Conservation (phyloP, 2,797 vertebrate species). For the Onychomys torridus region DNA sequence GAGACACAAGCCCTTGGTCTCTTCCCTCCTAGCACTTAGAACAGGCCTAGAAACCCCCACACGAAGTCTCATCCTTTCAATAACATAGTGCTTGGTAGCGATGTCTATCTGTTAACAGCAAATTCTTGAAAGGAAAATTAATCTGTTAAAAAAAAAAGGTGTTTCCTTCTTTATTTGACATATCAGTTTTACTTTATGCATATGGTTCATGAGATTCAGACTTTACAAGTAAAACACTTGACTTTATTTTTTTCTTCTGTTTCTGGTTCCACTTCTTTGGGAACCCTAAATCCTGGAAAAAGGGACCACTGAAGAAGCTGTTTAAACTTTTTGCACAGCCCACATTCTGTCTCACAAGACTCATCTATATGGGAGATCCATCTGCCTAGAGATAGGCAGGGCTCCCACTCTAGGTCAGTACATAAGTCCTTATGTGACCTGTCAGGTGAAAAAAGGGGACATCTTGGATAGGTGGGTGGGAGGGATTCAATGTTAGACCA, state of each 20-base stretch:
- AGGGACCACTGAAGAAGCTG: not conserved
- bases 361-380: not conserved
- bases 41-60: not conserved
- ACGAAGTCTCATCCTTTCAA: not conserved
- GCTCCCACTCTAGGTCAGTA: no score
- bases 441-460: not conserved
- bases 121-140: not conserved
- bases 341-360: rapidly evolving
- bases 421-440: not conserved
- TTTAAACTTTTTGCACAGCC: not conserved
- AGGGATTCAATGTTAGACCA: not conserved
- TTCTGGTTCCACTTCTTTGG: not conserved
- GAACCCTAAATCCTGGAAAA: not conserved
- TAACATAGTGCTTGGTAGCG: not conserved
- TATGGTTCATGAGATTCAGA: slow-evolving; percentile 23
- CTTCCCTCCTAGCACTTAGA: not conserved
- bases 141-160: not conserved
- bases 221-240: not conserved
- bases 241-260: not conserved
- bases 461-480: not conserved
- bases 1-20: not conserved
- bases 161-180: not conserved
- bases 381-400: not conserved
- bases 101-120: not conserved
- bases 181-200: not conserved